Base-by-base conservation (phyloP, 1,140 invertebrate genomes). In the Agraylea sexmaculata region DNA sequence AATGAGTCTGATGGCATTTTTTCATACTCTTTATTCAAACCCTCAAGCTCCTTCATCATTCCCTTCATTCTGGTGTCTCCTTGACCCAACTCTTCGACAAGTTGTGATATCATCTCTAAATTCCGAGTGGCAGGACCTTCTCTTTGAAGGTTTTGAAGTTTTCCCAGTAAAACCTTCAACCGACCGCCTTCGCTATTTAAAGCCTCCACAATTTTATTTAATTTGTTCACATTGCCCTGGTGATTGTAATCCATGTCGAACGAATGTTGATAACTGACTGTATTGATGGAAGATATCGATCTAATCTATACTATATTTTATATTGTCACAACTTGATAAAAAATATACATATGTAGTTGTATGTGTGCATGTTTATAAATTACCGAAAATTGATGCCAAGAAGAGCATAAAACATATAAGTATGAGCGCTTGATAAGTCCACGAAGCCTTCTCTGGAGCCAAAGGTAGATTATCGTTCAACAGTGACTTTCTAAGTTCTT, bases 401-500 rank as follows among this genome's bases (percentile, higher is more conserved):
- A 62, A 2, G 4, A 49, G 4, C 4, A 62, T 39, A 19, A 62
- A 42, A 5, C 44, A 28, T 7, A 59, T 30, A 2, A 60, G 42
- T 6, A 60, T 16, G 8, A 58, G 12, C 2, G 53, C 43, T 38
- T 60, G 52, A n/a, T 42, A 44, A 1, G 39, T 40, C 5, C 47
- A 23, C 13, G 40, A 22, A 20, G 15, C 11, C 12, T 19, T 13
- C 3, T n/a, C 10, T 4, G 23, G 40, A 11, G 7, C 31, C 31
- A 1, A n/a, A 5, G 17, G 21, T 23, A 59, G 59, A 2, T 51
- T 47, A 16, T 54, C 55, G 0, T 61, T 64, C 18, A 60, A 55
- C 20, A 75, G 50, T 46, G 69, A 62, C 1, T 58, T 54, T 33
- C 56, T 60, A 18, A 77, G 43, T 27, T 62, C 61, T 11, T 64